These are phyloP conservation scores for Sycobia sp. DNA, from an alignment of 1,140 invertebrate genomes.

Conservation along the genomic window DNA sequence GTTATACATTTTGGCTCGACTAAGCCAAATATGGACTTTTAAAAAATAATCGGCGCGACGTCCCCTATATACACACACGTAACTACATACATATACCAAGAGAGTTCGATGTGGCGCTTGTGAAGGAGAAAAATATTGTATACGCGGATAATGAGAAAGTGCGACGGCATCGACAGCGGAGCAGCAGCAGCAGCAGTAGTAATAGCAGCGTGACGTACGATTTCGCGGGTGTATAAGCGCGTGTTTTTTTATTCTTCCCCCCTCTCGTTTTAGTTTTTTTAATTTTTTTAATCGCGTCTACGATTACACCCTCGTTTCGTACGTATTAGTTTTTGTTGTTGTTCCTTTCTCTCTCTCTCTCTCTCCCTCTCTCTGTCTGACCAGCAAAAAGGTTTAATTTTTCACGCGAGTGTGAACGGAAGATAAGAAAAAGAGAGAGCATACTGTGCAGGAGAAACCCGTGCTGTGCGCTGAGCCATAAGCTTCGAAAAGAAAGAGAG, in stretches of 20 bases:
- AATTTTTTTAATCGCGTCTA: neutral
- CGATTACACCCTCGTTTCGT: neutral
- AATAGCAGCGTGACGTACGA: slow-evolving; percentile 13
- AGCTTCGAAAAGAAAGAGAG: neutral
- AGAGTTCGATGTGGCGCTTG: no score
- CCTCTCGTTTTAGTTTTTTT: neutral
- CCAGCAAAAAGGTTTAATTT: no score
- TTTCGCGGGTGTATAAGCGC: slow-evolving; percentile 17
- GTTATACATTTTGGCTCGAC: no score
- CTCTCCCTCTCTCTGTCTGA: neutral
- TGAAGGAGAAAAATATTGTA: no score
- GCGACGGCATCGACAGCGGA: slow-evolving; percentile 2
- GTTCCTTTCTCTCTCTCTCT: neutral
- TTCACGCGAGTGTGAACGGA: neutral
- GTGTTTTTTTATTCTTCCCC: neutral
- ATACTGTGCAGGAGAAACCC: no score
- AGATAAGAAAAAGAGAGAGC: neutral
- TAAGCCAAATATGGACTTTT: no score
- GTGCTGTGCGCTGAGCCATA: no score
- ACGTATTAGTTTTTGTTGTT: neutral
- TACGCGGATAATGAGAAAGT: slow-evolving; percentile 25
- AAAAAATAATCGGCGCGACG: no score
- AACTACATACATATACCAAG: no score
- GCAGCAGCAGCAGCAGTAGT: no score
- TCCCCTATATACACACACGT: no score